Conservation (phyloP, 23 tunicate genomes). For the Ciona savignyi region DNA sequence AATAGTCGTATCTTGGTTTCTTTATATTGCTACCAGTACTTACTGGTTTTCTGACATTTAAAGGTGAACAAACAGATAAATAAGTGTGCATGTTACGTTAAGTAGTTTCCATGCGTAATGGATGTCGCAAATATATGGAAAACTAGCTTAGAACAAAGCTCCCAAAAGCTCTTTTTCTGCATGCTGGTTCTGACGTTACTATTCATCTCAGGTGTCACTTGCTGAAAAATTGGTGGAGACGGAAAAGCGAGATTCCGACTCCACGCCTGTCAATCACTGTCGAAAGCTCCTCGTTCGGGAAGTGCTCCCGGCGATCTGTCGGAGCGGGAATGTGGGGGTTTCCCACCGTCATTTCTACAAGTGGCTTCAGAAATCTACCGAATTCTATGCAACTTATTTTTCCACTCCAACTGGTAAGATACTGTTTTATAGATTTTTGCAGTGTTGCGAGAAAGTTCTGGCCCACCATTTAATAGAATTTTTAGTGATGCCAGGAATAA, state of each 20-base stretch:
- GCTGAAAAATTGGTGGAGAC: slow-evolving; percentile 53
- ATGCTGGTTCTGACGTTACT: neutral
- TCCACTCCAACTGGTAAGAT: slow-evolving; percentile 14
- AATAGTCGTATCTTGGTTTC: no score
- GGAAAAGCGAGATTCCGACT: slow-evolving; percentile 41
- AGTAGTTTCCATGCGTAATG: neutral
- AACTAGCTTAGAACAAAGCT: neutral
- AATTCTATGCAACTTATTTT: slow-evolving; percentile 48
- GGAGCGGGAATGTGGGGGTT: slow-evolving; percentile 21
- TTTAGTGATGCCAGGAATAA: no score
- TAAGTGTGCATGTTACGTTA: no score
- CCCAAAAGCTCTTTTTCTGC: neutral
- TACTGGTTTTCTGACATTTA: no score
- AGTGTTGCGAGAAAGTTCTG: no score
- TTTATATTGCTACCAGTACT: no score
- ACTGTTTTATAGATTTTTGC: no score
- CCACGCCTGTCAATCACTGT: slow-evolving; percentile 43
- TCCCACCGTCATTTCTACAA: slow-evolving; percentile 79
- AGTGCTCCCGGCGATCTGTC: slow-evolving; percentile 66
- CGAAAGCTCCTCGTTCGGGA: slow-evolving; percentile 67
- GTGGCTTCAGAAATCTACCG: slow-evolving; percentile 86
- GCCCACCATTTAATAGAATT: no score
- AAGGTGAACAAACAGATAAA: no score
- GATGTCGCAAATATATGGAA: no score
- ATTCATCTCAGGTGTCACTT: slow-evolving; percentile 32